phyloP scores from a whole-genome alignment of 2,797 vertebrate species.

The Rallus crepitans region DNA sequence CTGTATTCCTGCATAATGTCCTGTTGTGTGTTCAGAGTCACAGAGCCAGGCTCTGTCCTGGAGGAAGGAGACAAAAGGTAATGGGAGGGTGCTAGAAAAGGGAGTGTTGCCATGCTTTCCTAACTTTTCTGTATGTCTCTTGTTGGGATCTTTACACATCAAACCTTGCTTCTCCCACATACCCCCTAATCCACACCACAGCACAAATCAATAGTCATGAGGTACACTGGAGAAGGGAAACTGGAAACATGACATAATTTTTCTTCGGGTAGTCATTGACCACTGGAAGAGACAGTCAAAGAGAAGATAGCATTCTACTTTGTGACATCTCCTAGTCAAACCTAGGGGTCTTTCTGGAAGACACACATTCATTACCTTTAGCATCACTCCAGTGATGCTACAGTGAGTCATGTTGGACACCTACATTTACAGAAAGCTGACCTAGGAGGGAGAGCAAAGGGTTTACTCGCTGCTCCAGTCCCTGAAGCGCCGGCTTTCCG shows the following conservation, averaged over 20 bases:
- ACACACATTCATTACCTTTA: neutral
- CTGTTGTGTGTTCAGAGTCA: neutral
- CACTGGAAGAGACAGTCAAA: neutral
- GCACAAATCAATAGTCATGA: neutral
- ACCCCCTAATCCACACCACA: neutral
- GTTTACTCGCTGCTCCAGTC: neutral
- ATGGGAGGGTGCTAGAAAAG: neutral
- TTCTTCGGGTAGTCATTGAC: neutral
- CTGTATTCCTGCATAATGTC: conserved; percentile 25
- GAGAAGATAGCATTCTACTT: neutral
- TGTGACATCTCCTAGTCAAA: neutral
- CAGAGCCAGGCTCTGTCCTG: conserved; percentile 23
- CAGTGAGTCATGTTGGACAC: neutral
- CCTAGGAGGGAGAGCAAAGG: neutral
- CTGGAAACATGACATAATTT: neutral
- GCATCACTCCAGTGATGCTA: neutral
- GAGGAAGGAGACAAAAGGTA: neutral
- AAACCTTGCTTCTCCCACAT: neutral
- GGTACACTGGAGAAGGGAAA: neutral
- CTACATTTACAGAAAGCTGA: neutral
- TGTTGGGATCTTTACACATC: neutral
- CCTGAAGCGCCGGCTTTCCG: neutral
- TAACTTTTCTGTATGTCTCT: neutral
- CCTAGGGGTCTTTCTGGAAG: neutral
- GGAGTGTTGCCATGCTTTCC: neutral